Evolutionary conservation across 2,888 invertebrate genomes (phyloP), one percentile per base, ranked within the genome.

Genomic region (Caenorhabditis parvicauda): DNA sequence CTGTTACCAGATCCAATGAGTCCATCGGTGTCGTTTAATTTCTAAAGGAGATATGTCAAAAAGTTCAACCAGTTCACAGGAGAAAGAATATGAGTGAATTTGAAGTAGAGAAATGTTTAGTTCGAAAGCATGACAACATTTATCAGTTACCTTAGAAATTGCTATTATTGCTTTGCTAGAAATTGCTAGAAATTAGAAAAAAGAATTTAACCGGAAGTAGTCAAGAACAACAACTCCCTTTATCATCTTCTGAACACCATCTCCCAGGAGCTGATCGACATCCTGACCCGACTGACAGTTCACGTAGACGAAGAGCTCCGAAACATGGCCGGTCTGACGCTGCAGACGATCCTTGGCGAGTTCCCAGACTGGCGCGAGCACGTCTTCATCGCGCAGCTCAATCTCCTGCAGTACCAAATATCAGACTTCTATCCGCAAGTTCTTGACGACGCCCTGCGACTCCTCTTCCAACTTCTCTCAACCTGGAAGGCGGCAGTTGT

Each of bases 221-320:
- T n/a, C n/a, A n/a, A n/a, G n/a, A n/a, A n/a, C n/a, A n/a, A n/a
- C n/a, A n/a, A n/a, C n/a, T n/a, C n/a, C n/a, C n/a, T n/a, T 24
- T 12, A 7, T 24, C 25, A 21, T 28, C 17, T 19, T 12, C 4
- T 6, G 3, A 14, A 25, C 25, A 17, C n/a, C 12, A 17, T 32
- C 38, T 47, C 63, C 19, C 88, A 89, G 29, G 96, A 99, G 82
- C 85, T 98, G 55, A 91, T 98, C 3, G 98, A 98, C 79, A 85
- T 99, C 67, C 85, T 99, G 3, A 89, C 92, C 37, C 87, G 96
- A 4, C 86, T 98, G 43, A 96, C 95, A 0, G 91, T 96, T 0
- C 98, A 99, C 82, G 90, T 96, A 89, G 98, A 99, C 77, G 98
- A 96, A 82, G 98, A 99, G 83, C 85, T 99, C 51, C 87, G 93